Conservation (phyloP, 2,797 vertebrate species). For the Lacerta viridis region DNA sequence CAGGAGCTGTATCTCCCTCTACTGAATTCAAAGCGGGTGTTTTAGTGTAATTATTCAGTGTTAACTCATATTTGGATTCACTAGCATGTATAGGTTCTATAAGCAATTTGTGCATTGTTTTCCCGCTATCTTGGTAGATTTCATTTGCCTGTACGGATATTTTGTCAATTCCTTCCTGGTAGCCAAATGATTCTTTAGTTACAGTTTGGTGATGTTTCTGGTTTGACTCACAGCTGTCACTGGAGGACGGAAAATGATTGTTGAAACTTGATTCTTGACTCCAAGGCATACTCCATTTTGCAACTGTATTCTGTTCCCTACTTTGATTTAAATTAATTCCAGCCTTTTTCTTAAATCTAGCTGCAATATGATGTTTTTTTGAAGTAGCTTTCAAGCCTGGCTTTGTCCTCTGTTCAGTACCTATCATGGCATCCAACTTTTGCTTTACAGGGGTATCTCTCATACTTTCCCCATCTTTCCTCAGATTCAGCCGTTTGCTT, state of each 20-base stretch:
- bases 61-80: conserved; percentile 33
- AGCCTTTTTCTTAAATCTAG: conserved; percentile 52
- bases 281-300: conserved; percentile 42
- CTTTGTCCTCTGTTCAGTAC: conserved; percentile 56
- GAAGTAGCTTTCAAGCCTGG: conserved; percentile 46
- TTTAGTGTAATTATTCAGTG: conserved; percentile 40
- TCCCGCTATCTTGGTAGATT: conserved; percentile 40
- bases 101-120: conserved; percentile 45
- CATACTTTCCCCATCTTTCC: conserved; percentile 28
- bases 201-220: conserved; percentile 56
- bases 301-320: conserved; percentile 30
- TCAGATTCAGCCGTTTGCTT: conserved; percentile 65
- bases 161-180: conserved; percentile 48
- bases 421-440: conserved; percentile 37
- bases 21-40: conserved; percentile 27
- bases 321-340: conserved; percentile 37
- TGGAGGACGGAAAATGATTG: conserved; percentile 10
- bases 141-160: conserved; percentile 32
- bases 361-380: conserved; percentile 35
- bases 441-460: conserved; percentile 43
- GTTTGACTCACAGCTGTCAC: conserved; percentile 29
- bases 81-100: conserved; percentile 7
- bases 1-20: conserved; percentile 7
- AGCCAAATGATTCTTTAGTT: conserved; percentile 47
- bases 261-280: conserved; percentile 43